These are phyloP conservation scores for Phymatocera aterrima DNA, from an alignment of 2,888 invertebrate species.

Conservation along the genomic window DNA sequence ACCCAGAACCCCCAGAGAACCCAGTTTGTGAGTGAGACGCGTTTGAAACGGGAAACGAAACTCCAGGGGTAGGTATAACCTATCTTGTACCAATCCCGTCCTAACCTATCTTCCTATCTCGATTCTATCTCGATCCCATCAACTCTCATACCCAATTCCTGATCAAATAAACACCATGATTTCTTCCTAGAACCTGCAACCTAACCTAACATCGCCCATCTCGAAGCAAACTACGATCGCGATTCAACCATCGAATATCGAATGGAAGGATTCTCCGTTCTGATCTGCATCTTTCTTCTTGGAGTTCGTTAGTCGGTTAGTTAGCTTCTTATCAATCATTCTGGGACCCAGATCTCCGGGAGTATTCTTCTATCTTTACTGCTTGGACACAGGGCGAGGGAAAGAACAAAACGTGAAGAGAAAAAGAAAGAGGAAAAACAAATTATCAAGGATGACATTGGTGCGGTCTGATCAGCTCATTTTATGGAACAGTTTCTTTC, in stretches of 20 bases:
- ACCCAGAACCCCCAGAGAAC: neutral
- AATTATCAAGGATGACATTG: neutral
- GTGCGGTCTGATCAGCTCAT: neutral
- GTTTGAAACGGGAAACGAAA: conserved; percentile 23
- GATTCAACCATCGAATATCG: too few relatives aligned
- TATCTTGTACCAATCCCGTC: conserved; percentile 36
- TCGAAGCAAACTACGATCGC: too few relatives aligned
- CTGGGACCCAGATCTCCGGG: neutral
- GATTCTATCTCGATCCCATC: conserved; percentile 30
- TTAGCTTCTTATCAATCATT: too few relatives aligned
- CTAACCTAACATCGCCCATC: neutral
- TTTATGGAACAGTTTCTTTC: neutral
- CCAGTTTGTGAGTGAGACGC: neutral
- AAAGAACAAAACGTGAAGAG: too few relatives aligned
- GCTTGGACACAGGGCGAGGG: neutral
- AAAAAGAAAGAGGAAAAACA: neutral
- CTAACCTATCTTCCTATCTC: conserved; percentile 40
- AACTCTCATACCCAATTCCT: conserved; percentile 36
- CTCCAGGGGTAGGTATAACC: conserved; percentile 8
- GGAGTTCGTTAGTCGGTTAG: too few relatives aligned
- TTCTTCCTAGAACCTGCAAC: neutral
- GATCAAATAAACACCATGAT: conserved; percentile 42
- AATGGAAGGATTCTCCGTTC: neutral
- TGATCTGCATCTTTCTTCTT: conserved; percentile 1
- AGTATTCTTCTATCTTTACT: neutral